Evolutionary conservation across 2,113 vertebrate species (phyloP).

Genomic region (Lophura nycthemera): DNA sequence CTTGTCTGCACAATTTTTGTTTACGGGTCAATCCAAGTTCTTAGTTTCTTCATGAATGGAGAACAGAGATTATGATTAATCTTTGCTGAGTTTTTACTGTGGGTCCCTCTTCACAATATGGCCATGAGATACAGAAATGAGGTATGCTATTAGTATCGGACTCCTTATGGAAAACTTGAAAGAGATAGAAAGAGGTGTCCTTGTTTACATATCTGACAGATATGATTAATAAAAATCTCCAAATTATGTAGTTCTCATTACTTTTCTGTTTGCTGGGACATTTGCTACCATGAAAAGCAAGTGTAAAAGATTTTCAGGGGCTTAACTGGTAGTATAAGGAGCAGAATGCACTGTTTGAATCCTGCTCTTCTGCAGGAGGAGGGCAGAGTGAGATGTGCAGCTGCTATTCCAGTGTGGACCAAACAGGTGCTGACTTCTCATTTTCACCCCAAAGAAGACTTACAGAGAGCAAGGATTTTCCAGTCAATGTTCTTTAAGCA

Average conservation of each 20-base stretch:
- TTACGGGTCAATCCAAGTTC: not conserved
- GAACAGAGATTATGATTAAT: not conserved
- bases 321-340: not conserved
- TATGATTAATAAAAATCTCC: not conserved
- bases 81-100: not conserved
- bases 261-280: not conserved
- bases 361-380: not conserved
- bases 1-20: not conserved
- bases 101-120: not conserved
- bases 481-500: not conserved
- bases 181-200: not conserved
- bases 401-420: not conserved
- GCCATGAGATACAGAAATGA: not conserved
- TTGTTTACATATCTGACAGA: fast-evolving
- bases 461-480: not conserved
- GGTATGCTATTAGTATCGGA: not conserved
- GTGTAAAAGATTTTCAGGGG: not conserved
- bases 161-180: not conserved
- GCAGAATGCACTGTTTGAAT: not conserved
- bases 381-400: not conserved
- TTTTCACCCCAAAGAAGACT: not conserved
- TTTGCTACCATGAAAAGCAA: not conserved
- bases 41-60: not conserved
- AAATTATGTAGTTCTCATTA: not conserved
- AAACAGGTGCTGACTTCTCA: not conserved